Evolutionary conservation across 2,888 invertebrate species (phyloP), one percentile per base, ranked within the genome.

Genomic region (Biston betularia): DNA sequence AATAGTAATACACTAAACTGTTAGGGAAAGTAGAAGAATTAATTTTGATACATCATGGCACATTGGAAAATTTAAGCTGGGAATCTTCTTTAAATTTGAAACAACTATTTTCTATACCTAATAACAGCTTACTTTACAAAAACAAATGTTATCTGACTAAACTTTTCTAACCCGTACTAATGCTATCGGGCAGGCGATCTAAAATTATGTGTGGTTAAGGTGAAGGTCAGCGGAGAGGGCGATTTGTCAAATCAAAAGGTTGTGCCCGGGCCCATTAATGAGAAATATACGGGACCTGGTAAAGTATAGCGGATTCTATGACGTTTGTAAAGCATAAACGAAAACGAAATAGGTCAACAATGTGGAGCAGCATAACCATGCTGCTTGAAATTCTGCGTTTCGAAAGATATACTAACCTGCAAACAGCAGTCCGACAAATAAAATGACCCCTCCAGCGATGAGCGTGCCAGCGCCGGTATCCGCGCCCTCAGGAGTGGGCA

Each of bases 371-470:
- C 24, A 24, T 24, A 3, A 3, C n/a, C n/a, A n/a, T n/a, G n/a
- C n/a, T n/a, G n/a, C n/a, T n/a, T n/a, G n/a, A n/a, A n/a, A n/a
- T 24, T 3, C 24, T 3, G 1, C 3, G 9, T 11, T 33, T 24
- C 24, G 6, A 33, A 11, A 35, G 15, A 38, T 38, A 38, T 42
- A 63, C 88, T 87, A 75, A 95, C 95, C 95, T 78, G 95, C 92
- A 70, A 95, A 92, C 56, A 95, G 85, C 68, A 96, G 85, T 46
- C 96, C 96, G 54, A 95, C 83, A 73, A 95, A 91, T n/a, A 94
- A 87, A 76, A 96, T 93, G 72, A 96, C 94, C 40, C 95, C 92
- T 46, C 95, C 96, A 44, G 96, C 95, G 69, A 95, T 92, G 74
- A 96, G 93, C 40, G 95, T 94, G 52, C 95, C 94, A 64, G 95